A percentile compares a stretch with the other conserved stretches of the same genome.
These are phyloP conservation scores for Bujurquina vittata DNA, from an alignment of 2,113 vertebrate species.

Conservation along the genomic window DNA sequence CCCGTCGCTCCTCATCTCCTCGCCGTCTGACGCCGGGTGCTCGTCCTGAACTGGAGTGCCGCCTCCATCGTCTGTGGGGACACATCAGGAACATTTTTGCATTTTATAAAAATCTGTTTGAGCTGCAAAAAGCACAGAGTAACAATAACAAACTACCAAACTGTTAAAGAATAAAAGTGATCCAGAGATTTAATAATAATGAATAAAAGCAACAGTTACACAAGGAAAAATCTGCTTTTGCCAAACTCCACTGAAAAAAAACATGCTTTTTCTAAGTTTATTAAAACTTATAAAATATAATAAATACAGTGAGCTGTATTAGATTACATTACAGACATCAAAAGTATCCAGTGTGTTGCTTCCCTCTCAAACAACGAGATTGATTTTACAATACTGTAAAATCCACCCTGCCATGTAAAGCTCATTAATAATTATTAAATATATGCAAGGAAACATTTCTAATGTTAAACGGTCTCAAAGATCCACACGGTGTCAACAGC, in stretches of 20 bases:
- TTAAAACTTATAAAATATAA: neutral
- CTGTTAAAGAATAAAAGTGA: neutral
- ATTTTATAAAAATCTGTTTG: neutral
- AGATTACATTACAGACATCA: neutral
- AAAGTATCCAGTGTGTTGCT: fast-evolving
- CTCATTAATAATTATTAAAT: no score
- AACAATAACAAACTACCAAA: neutral
- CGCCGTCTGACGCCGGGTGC: conserved; percentile 87
- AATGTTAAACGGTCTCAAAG: neutral
- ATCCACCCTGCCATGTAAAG: no score
- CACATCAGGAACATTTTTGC: neutral
- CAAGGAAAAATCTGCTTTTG: no score
- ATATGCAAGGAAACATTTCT: neutral
- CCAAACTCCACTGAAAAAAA: neutral
- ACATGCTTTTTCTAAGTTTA: neutral
- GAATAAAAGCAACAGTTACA: neutral
- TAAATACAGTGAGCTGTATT: neutral
- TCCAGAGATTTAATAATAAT: neutral
- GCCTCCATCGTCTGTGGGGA: conserved; percentile 90
- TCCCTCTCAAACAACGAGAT: neutral
- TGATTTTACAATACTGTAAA: neutral
- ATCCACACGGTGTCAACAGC: neutral
- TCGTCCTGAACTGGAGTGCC: conserved; percentile 97
- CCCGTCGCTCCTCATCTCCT: conserved; percentile 84
- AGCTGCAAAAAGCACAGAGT: neutral